Base-by-base conservation (phyloP, 2,113 vertebrate species). In the Semnornis frantzii region DNA sequence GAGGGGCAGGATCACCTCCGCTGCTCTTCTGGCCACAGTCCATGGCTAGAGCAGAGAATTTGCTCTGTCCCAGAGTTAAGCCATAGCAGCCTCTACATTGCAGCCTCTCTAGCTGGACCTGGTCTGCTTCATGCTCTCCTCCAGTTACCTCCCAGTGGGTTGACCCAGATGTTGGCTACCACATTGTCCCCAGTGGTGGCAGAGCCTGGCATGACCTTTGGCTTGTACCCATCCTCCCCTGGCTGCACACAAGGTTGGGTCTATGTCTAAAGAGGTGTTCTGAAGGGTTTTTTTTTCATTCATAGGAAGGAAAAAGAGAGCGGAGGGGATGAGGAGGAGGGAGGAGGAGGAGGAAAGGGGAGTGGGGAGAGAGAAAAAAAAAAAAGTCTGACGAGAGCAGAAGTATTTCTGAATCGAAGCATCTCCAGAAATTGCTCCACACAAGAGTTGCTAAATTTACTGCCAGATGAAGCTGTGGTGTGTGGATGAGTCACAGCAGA, bases 391-490 rank as follows among this genome's bases (percentile, higher is more conserved):
- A 89, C 83, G 95, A 58, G 94, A 96, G 95, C 96, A 96, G 73
- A 96, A 96, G 93, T 95, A 86, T 95, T 96, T 96, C 95, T 96
- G 94, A 94, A 94, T 89, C 20, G 70, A 96, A 68, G 77, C 92
- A 86, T 96, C 96, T 96, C 91, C 92, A 95, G 70, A 95, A 96
- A 96, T 76, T 95, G 94, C 95, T 95, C 89, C 42, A 10, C 90
- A 95, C 86, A 96, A 96, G 94, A 54, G 96, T 85, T 96, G 95
- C 96, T 96, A 96, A 90, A 96, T 96, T 95, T 96, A 94, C 90
- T 58, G 83, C 12, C 34, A 3, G 70, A 54, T 0, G 83, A 75
- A 48, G 94, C 95, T 59, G 92, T 39, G 48, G 81, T 89, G 96
- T 10, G 95, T 44, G 83, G 73, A 92, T 96, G 96, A 96, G 90